A percentile compares a stretch with the other conserved stretches of the same genome.
Evolutionary conservation across 2,113 vertebrate genomes (phyloP).

Genomic region (Etia nguti): DNA sequence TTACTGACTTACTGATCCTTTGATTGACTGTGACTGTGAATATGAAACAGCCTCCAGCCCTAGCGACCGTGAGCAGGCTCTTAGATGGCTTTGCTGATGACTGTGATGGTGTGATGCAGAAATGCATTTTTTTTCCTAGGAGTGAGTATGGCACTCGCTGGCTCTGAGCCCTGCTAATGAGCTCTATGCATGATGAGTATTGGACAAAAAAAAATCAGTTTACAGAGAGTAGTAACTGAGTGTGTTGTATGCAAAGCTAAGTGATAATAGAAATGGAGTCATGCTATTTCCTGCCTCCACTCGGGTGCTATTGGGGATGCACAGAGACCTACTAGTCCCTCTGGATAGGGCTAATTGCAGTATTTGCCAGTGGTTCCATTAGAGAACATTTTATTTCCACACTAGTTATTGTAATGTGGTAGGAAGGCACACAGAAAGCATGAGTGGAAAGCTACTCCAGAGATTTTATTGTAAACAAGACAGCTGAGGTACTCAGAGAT

Average conservation of each 20-base stretch:
- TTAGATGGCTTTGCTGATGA: not conserved
- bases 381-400: constrained; percentile 40
- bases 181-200: not conserved
- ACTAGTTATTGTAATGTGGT: constrained; percentile 32
- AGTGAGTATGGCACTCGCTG: not conserved
- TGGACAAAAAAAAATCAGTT: constrained; percentile 18
- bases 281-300: constrained; percentile 32
- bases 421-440: constrained; percentile 12
- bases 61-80: not conserved
- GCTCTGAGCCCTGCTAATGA: constrained; percentile 24
- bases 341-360: constrained; percentile 46
- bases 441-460: constrained; percentile 13
- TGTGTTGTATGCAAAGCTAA: constrained; percentile 18
- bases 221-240: constrained; percentile 18
- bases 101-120: not conserved
- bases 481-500: not conserved
- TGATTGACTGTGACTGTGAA: constrained; percentile 42
- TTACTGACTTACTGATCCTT: constrained; percentile 23
- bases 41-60: constrained; percentile 31
- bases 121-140: constrained; percentile 6
- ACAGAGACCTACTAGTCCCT: constrained; percentile 10
- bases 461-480: constrained; percentile 36
- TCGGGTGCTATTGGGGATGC: constrained; percentile 8
- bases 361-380: constrained; percentile 54
- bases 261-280: constrained; percentile 38